Evolutionary conservation across 2,797 vertebrate species (phyloP).

Genomic region (Etheostoma perlongum): DNA sequence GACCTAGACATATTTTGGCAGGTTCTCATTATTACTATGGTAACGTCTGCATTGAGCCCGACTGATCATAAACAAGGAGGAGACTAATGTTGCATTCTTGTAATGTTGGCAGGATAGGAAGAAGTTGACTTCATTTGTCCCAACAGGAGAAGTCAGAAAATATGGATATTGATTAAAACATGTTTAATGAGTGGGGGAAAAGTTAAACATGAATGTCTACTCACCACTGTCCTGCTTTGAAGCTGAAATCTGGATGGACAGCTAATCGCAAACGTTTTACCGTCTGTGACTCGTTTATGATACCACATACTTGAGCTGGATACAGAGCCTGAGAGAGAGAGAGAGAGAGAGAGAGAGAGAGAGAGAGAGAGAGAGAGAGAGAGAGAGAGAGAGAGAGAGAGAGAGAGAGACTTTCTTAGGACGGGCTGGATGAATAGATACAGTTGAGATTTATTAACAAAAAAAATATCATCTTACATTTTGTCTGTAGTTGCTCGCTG

Average conservation of each 20-base stretch:
- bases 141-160: background rate
- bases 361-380: too few relatives aligned
- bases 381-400: too few relatives aligned
- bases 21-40: background rate
- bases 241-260: constrained; percentile 90
- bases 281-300: constrained; percentile 85
- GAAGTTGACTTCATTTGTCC: background rate
- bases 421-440: background rate
- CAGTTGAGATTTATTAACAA: background rate
- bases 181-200: background rate
- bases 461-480: constrained; percentile 83
- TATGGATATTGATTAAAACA: background rate
- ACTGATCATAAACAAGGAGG: background rate
- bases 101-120: background rate
- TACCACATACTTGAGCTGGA: constrained; percentile 90
- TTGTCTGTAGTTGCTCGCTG: constrained; percentile 89
- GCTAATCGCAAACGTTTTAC: constrained; percentile 92
- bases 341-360: too few relatives aligned
- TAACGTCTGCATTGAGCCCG: background rate
- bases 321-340: constrained; percentile 79
- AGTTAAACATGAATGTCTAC: constrained; percentile 35
- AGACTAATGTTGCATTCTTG: background rate
- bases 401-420: too few relatives aligned
- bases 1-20: background rate
- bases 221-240: constrained; percentile 98